These are phyloP conservation scores for Centrocercus urophasianus DNA, from an alignment of 2,113 vertebrate species.

Conservation along the genomic window DNA sequence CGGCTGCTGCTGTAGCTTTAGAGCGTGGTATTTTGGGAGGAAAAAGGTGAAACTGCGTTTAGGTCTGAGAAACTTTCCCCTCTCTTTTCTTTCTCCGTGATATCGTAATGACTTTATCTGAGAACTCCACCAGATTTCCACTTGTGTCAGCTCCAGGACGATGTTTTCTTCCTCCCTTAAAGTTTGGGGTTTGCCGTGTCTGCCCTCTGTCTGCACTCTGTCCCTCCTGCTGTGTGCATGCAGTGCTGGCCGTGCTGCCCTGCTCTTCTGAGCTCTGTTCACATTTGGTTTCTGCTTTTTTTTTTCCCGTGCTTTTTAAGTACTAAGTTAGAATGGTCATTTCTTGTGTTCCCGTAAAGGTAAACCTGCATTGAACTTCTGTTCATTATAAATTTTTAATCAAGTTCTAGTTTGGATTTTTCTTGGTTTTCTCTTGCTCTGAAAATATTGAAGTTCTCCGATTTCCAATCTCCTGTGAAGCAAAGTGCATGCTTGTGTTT, in stretches of 20 bases:
- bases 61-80: background rate
- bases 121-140: accelerated
- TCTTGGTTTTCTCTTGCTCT: background rate
- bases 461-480: background rate
- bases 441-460: background rate
- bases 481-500: accelerated
- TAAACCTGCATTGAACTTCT: background rate
- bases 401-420: background rate
- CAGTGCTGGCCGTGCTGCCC: background rate
- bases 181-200: background rate
- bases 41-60: background rate
- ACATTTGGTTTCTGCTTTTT: accelerated
- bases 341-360: background rate
- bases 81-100: accelerated
- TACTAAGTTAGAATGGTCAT: background rate
- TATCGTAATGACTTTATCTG: background rate
- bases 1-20: background rate
- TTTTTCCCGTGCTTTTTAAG: background rate
- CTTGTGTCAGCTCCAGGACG: background rate
- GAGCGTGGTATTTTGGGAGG: background rate
- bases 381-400: background rate
- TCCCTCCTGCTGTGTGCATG: background rate
- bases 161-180: background rate
- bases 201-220: background rate
- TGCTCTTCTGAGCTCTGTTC: background rate